phyloP scores from a whole-genome alignment of 2,888 invertebrate genomes.

The Xanthorhoe designata region DNA sequence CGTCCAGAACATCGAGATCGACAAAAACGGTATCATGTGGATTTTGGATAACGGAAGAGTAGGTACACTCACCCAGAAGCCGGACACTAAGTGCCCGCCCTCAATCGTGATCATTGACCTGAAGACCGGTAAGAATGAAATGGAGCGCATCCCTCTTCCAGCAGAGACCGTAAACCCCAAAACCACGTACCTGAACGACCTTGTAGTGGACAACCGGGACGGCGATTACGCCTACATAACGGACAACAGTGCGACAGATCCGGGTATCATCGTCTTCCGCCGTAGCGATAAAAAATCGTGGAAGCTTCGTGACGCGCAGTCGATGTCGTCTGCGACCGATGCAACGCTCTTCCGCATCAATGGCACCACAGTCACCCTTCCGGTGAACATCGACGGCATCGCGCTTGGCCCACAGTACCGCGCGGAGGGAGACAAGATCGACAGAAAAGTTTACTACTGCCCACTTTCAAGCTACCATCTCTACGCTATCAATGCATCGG shows the following conservation, averaged over 20 bases:
- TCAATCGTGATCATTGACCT: conserved; percentile 89
- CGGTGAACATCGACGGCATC: conserved; percentile 89
- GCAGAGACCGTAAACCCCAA: conserved; percentile 84
- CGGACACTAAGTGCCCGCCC: conserved; percentile 86
- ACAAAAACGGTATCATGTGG: conserved; percentile 89
- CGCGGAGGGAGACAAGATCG: conserved; percentile 64
- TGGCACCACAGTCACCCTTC: conserved; percentile 83
- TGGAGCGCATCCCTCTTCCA: conserved; percentile 87
- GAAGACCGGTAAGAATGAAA: conserved; percentile 83
- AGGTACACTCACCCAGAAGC: conserved; percentile 84
- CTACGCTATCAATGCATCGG: conserved; percentile 87
- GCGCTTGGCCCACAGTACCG: conserved; percentile 88
- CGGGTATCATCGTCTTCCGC: conserved; percentile 90
- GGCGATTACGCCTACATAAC: conserved; percentile 90
- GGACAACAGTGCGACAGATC: conserved; percentile 88
- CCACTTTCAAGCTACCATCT: conserved; percentile 89
- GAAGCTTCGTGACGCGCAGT: conserved; percentile 88
- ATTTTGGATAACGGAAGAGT: conserved; percentile 89
- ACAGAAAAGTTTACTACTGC: conserved; percentile 87
- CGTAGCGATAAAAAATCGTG: conserved; percentile 87
- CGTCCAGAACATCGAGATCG: conserved; percentile 91
- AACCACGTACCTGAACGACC: conserved; percentile 88
- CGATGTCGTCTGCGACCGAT: conserved; percentile 87
- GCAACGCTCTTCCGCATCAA: conserved; percentile 87
- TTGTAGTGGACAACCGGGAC: conserved; percentile 89